phyloP scores from a whole-genome alignment of 2,797 vertebrate species.

The Mormyrops boulengeri region DNA sequence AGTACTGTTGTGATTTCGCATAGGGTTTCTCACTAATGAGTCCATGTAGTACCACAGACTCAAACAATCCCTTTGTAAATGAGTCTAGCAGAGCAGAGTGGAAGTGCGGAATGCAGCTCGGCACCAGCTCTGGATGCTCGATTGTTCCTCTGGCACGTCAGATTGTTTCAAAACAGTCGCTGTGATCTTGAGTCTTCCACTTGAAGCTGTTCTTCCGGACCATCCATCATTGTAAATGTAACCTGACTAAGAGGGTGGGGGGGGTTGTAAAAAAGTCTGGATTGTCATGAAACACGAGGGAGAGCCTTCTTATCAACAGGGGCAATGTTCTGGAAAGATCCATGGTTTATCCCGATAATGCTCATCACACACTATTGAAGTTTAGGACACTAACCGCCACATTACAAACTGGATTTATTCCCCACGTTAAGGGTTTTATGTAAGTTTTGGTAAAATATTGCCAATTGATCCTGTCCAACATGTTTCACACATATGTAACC shows the following conservation, averaged over 20 bases:
- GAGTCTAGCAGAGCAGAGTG: slow-evolving; percentile 20
- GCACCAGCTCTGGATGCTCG: slow-evolving; percentile 29
- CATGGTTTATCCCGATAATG: not conserved
- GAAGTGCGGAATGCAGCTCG: slow-evolving; percentile 26
- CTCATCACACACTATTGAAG: not conserved
- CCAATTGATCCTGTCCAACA: not conserved
- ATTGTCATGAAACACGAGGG: not conserved
- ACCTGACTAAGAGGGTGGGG: not conserved
- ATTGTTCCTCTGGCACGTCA: slow-evolving; percentile 28
- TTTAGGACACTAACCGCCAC: not conserved
- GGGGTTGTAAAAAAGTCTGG: too few relatives aligned
- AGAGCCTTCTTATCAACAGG: not conserved
- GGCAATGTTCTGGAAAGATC: not conserved
- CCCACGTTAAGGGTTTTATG: not conserved
- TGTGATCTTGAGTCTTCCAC: slow-evolving; percentile 29
- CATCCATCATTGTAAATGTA: slow-evolving; percentile 13
- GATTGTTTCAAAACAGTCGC: slow-evolving; percentile 36
- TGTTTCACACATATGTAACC: not conserved
- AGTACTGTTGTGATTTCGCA: slow-evolving; percentile 26
- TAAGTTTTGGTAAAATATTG: not conserved
- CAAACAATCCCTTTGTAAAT: slow-evolving; percentile 31
- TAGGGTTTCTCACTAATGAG: slow-evolving; percentile 33
- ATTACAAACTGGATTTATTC: not conserved
- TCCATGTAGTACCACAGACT: slow-evolving; percentile 16
- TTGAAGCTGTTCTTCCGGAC: slow-evolving; percentile 1